Evolutionary conservation across 2,888 invertebrate species (phyloP), one percentile per base, ranked within the genome.

Genomic region (Chrysolina americana): DNA sequence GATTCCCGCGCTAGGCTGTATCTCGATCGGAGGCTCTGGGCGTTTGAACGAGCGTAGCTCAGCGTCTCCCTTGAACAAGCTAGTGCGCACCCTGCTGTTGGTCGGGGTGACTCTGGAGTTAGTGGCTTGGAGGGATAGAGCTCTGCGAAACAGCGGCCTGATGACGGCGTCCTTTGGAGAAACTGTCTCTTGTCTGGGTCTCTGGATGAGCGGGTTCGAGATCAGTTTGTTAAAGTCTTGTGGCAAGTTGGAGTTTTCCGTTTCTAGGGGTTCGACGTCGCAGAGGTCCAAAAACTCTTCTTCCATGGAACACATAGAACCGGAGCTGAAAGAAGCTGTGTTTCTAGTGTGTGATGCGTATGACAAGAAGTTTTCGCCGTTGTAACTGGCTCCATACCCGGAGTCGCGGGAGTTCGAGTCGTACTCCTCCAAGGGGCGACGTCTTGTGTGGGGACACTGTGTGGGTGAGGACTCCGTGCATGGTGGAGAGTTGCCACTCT

Each of bases 211-310:
- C 23, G 91, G 88, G 0, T 91, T 91, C 68, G 89, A 90, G 47
- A 93, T 89, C 36, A 93, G 86, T 73, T 90, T 90, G 74, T 89
- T 90, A 64, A 93, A 89, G 75, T 91, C 91, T 70, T 89, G 89
- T 11, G 93, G 92, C 28, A 92, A 84, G 56, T 87, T 85, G 70
- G 70, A 68, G 19, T 81, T 81, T 53, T 53, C 53, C 11, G 53
- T 21, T 53, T 89, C 89, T 50, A 91, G 83, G 44, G 89, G 83
- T 69, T 92, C 92, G 83, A 91, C 88, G 81, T 92, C 92, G 68
- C 91, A 89, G 72, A 93, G 88, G 65, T 93, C 92, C 84, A 91
- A 88, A 82, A 92, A 93, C 65, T 92, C 93, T 80, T 93, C 93
- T 84, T 93, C 92, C 83, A 90, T 90, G 21, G 91, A 91, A 74